phyloP scores from a whole-genome alignment of 2,113 vertebrate species.

The Zosterops hypoxanthus region DNA sequence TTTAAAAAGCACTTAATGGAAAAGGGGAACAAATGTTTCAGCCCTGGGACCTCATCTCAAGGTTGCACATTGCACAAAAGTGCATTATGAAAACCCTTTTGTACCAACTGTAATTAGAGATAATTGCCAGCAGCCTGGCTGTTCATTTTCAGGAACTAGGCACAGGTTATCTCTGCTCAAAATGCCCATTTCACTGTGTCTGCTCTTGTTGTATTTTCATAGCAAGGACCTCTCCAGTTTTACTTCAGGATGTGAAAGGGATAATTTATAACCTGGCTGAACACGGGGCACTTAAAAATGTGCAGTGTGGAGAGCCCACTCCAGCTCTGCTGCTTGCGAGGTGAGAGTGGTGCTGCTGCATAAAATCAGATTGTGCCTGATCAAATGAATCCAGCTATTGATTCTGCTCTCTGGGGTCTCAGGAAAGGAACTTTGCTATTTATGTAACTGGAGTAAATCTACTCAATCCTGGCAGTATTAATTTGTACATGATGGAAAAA shows the following conservation, averaged over 20 bases:
- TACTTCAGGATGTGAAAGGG: neutral
- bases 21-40: neutral
- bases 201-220: neutral
- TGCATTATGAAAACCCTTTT: constrained; percentile 8
- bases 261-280: constrained; percentile 17
- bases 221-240: neutral
- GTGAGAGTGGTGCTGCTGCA: neutral
- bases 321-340: neutral
- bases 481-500: neutral
- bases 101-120: constrained; percentile 37
- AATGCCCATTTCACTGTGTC: neutral
- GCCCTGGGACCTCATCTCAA: neutral
- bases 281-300: neutral
- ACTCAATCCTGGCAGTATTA: neutral
- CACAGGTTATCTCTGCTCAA: neutral
- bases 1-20: neutral
- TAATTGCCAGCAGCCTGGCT: constrained; percentile 34
- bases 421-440: neutral
- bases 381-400: neutral
- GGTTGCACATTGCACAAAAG: neutral
- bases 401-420: neutral
- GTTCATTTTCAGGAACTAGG: constrained; percentile 12
- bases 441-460: neutral
- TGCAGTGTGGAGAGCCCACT: neutral
- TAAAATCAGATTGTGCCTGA: neutral